These are phyloP conservation scores for Ophion costatus DNA, from an alignment of 2,888 invertebrate genomes.

Conservation along the genomic window DNA sequence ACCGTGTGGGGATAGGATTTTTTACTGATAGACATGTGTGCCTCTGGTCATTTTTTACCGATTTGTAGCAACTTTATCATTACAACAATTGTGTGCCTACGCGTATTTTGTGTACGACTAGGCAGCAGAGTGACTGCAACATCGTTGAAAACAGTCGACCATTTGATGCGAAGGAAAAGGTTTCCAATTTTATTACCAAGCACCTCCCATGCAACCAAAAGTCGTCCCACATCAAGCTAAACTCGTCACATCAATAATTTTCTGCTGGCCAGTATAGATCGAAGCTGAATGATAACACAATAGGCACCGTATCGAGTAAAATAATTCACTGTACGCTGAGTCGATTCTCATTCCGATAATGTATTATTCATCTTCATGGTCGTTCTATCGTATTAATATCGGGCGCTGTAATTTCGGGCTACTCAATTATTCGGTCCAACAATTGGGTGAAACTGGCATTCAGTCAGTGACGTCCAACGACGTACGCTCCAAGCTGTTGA, in stretches of 20 bases:
- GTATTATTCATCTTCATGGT: conserved; percentile 5
- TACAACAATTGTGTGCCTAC: not conserved
- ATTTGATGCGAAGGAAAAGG: not conserved
- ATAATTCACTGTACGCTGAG: not conserved
- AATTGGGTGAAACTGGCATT: not conserved
- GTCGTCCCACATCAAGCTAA: not conserved
- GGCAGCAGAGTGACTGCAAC: not conserved
- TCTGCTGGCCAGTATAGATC: not conserved
- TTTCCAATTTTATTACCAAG: not conserved
- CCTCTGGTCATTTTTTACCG: not conserved
- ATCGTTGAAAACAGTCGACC: not conserved
- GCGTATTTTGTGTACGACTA: not conserved
- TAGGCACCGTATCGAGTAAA: not conserved
- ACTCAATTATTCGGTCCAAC: not conserved
- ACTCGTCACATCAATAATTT: not conserved
- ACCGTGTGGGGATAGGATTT: not conserved
- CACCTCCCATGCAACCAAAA: not conserved
- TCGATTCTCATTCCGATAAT: not conserved
- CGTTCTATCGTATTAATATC: not conserved
- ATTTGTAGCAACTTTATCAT: not conserved
- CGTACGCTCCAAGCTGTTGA: not conserved
- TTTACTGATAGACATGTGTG: not conserved
- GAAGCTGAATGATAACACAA: not conserved
- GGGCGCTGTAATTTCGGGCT: not conserved
- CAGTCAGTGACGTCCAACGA: not conserved